phyloP scores from a whole-genome alignment of 2,888 invertebrate genomes.

The Athrips mouffetella region DNA sequence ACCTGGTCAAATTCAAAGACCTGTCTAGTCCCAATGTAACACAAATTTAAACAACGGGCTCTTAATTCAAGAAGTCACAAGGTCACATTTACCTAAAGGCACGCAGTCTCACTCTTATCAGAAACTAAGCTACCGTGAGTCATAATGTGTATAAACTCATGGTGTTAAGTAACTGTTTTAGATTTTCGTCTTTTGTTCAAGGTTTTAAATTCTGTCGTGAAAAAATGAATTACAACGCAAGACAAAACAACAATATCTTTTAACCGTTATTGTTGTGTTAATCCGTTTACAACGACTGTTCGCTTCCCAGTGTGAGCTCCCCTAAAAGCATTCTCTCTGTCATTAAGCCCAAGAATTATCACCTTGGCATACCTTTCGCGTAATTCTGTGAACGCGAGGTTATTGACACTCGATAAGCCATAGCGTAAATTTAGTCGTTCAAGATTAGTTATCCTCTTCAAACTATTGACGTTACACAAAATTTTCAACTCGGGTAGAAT shows the following conservation, averaged over 20 bases:
- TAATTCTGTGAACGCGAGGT: conserved; percentile 50
- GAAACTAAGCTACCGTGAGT: neutral
- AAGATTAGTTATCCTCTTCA: too few species aligned
- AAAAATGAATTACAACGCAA: neutral
- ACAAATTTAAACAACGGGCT: neutral
- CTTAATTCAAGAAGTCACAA: neutral
- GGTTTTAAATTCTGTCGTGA: neutral
- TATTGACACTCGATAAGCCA: conserved; percentile 55
- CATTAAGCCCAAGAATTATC: conserved; percentile 48
- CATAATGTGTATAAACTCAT: neutral
- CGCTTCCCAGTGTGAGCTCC: conserved; percentile 15
- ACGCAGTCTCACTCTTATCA: conserved; percentile 35
- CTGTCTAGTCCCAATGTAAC: neutral
- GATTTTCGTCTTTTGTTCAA: neutral
- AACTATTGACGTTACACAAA: neutral
- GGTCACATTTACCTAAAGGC: neutral
- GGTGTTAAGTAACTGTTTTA: neutral
- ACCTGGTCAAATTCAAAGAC: conserved; percentile 55
- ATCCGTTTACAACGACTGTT: conserved; percentile 11
- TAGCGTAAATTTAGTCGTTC: conserved; percentile 19
- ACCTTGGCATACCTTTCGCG: conserved; percentile 61
- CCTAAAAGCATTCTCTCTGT: conserved; percentile 34
- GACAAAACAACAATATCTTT: conserved; percentile 5
- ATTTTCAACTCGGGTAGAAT: conserved; percentile 11
- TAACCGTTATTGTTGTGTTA: conserved; percentile 2